Percentiles rank a stretch among this genome's conserved stretches.
phyloP scores from a whole-genome alignment of 2,888 invertebrate species.

The Xestoiulus laeticollis region DNA sequence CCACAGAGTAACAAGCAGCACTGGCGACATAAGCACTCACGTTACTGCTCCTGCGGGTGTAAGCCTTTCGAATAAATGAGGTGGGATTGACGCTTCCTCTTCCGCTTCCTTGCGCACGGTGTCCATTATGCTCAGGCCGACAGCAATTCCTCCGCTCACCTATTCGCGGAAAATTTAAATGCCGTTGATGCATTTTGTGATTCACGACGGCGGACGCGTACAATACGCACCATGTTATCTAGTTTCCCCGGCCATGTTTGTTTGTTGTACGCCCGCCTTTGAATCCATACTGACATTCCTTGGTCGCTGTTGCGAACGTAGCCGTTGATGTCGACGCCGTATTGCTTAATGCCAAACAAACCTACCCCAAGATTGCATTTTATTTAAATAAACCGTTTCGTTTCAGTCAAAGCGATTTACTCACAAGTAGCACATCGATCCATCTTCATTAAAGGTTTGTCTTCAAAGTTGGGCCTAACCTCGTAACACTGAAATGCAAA shows the following conservation, averaged over 20 bases:
- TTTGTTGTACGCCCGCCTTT: constrained; percentile 88
- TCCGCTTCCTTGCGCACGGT: constrained; percentile 93
- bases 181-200: background rate
- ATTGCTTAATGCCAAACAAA: constrained; percentile 91
- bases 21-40: constrained; percentile 66
- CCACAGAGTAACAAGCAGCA: background rate
- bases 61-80: constrained; percentile 78
- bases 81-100: constrained; percentile 91
- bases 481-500: constrained; percentile 78
- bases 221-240: constrained; percentile 82
- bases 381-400: background rate
- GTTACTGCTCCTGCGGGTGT: constrained; percentile 84
- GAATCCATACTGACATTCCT: constrained; percentile 91
- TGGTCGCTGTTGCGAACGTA: constrained; percentile 85
- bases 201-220: background rate
- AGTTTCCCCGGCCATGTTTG: constrained; percentile 95
- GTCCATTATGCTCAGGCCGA: constrained; percentile 86
- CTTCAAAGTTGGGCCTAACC: constrained; percentile 79
- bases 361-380: constrained; percentile 63
- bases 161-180: constrained; percentile 56
- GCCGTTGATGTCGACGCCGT: constrained; percentile 94
- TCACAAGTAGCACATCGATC: constrained; percentile 90
- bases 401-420: constrained; percentile 59
- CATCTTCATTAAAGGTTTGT: constrained; percentile 76
- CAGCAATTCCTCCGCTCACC: constrained; percentile 88